Percentiles rank a stretch among this genome's conserved stretches.
These are phyloP conservation scores for Diplodus sargus DNA, from an alignment of 2,797 vertebrate species.

Conservation along the genomic window DNA sequence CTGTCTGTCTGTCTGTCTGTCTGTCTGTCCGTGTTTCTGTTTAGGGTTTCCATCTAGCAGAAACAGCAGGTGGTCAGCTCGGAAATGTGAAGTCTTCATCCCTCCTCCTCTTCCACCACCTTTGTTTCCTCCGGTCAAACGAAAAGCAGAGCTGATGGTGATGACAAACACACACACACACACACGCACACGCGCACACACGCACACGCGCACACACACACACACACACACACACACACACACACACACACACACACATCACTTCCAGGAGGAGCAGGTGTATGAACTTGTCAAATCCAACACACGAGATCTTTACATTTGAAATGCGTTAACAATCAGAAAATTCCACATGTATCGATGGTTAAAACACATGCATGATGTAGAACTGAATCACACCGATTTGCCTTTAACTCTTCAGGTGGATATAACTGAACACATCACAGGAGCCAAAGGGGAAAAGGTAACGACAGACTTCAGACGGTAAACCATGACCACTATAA, in stretches of 20 bases:
- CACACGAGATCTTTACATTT: fast-evolving
- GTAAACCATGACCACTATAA: no score
- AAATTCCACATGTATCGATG: background rate
- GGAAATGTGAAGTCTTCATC: slow-evolving; percentile 56
- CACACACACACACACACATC: background rate
- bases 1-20: background rate
- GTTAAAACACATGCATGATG: background rate
- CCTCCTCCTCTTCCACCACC: slow-evolving; percentile 75
- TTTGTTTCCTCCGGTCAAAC: slow-evolving; percentile 67
- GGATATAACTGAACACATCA: slow-evolving; percentile 52
- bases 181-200: no score
- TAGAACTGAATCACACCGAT: background rate
- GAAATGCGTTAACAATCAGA: background rate
- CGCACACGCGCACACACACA: background rate
- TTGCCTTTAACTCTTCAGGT: slow-evolving; percentile 47
- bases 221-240: background rate
- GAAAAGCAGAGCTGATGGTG: slow-evolving; percentile 70
- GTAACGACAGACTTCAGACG: background rate
- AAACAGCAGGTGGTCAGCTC: slow-evolving; percentile 24
- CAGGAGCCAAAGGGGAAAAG: slow-evolving; percentile 5
- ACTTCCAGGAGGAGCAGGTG: background rate
- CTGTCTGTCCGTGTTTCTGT: background rate
- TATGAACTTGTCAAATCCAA: background rate
- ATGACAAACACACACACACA: slow-evolving; percentile 12
- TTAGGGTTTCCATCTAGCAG: slow-evolving; percentile 50